Base-by-base conservation (phyloP, 2,797 vertebrate species). In the Acanthis flammea region DNA sequence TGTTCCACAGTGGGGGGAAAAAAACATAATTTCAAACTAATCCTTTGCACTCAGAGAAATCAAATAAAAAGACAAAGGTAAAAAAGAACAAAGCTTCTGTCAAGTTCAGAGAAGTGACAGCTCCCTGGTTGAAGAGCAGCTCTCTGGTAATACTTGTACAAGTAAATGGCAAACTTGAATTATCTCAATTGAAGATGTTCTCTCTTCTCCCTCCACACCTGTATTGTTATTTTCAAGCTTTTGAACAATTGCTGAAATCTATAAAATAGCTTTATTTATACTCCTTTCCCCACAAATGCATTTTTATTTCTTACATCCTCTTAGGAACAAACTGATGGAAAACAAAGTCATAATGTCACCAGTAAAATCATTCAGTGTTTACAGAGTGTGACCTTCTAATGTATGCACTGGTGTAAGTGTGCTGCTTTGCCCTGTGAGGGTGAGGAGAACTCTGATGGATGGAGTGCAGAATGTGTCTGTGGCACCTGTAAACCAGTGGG, bases 221-320 rank as follows among this genome's bases (percentile, higher is more conserved):
- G 14, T 87, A 14, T 14, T 79, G 30, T 62, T 86, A 33, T 89
- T 74, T 54, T 71, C 48, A 77, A 60, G 30, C 61, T 88, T 39
- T 70, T 65, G 60, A 93, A 78, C 25, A 72, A 30, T 68, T 89
- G 63, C 65, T 73, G 72, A 61, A 90, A 91, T 73, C 44, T 82
- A 8, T 90, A 80, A 84, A 88, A 47, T 35, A 73, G n/a, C 75
- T 88, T 55, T 51, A 88, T 91, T 94, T 76, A 42, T 90, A 61
- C 87, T 90, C 45, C 47, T 90, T 87, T 19, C 33, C 16, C 51
- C 13, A 60, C 42, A 25, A 58, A 39, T 66, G 41, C 35, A 28
- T 89, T 94, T 91, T 94, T 92, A 51, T 94, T 92, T 92, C 60
- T 70, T 87, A 18, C 28, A 61, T 76, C 60, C 35, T 84, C 60